phyloP scores from a whole-genome alignment of 1,140 invertebrate genomes.

The Saxidomus purpurata region DNA sequence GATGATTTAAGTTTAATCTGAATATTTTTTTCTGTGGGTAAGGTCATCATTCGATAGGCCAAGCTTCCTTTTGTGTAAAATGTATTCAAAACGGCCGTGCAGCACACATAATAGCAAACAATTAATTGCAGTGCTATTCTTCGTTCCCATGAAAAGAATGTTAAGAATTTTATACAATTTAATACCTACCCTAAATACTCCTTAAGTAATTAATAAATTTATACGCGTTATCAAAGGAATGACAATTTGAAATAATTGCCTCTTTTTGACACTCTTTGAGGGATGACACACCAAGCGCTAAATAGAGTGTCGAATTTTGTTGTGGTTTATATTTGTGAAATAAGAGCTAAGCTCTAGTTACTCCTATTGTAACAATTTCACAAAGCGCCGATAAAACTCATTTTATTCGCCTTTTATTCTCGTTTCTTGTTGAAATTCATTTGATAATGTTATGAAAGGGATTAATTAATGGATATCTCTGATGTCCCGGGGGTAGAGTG shows the following conservation, averaged over 20 bases:
- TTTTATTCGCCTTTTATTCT: slow-evolving; percentile 40
- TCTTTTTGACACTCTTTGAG: slow-evolving; percentile 23
- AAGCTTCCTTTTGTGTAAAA: background rate
- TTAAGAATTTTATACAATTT: slow-evolving; percentile 55
- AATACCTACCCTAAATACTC: slow-evolving; percentile 27
- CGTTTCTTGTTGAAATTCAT: slow-evolving; percentile 46
- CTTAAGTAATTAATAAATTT: slow-evolving; percentile 48
- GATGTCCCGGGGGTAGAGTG: slow-evolving; percentile 41
- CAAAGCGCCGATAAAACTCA: slow-evolving; percentile 48
- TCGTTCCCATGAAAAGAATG: background rate
- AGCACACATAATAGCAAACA: slow-evolving; percentile 16
- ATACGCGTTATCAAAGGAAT: slow-evolving; percentile 6
- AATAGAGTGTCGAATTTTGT: slow-evolving; percentile 51
- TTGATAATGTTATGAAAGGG: slow-evolving; percentile 54
- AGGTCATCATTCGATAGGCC: background rate
- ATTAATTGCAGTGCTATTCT: background rate
- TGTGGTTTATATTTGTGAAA: slow-evolving; percentile 47
- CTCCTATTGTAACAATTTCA: slow-evolving; percentile 39
- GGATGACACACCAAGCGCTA: background rate
- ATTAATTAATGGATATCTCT: slow-evolving; percentile 46
- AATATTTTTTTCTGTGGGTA: background rate
- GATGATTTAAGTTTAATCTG: too few relatives aligned
- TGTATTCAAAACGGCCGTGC: background rate
- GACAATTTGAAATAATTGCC: slow-evolving; percentile 59
- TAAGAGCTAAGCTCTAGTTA: slow-evolving; percentile 18